Evolutionary conservation across 2,888 invertebrate species (phyloP), one percentile per base, ranked within the genome.

Genomic region (Platypus cylindrus): DNA sequence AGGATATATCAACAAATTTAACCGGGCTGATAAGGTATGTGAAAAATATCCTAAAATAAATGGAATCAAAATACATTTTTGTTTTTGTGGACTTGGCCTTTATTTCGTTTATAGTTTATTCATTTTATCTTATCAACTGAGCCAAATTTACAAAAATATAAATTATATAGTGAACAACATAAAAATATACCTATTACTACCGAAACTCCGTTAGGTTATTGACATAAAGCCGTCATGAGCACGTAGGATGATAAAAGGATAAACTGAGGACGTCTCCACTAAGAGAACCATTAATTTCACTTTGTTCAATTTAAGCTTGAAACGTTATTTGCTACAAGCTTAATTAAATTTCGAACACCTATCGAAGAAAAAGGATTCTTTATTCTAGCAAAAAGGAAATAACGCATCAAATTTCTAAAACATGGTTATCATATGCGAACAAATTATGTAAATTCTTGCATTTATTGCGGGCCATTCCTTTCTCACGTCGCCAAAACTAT

Each of bases 251-350:
- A 38, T 30, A 36, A 37, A 27, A 38, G 36, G 38, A 38, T 35
- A 34, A 41, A 41, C 20, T 38, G 38, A 38, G 30, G 41, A 38
- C 36, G 26, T 41, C 38, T 34, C 41, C 34, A 31, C 30, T 29
- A 38, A 25, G 34, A 38, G 38, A 41, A 36, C 41, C 36, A 41
- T 41, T 41, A 41, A 41, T 41, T 38, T 41, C 35, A 41, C 41
- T 41, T 41, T 41, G 38, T 38, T 41, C 33, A 32, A 36, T 41
- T 38, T 38, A 41, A 41, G 36, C 36, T 41, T 36, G 36, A 38
- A 36, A 30, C 36, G 23, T 41, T 38, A 41, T 38, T 41, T 32
- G 38, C 38, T 30, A 27, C 33, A 33, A n/a, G n/a, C n/a, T n/a
- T n/a, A n/a, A n/a, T n/a, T n/a, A n/a, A n/a, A n/a, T n/a, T n/a